Evolutionary conservation across 2,113 vertebrate species (phyloP).

Genomic region (Paratilapia polleni): DNA sequence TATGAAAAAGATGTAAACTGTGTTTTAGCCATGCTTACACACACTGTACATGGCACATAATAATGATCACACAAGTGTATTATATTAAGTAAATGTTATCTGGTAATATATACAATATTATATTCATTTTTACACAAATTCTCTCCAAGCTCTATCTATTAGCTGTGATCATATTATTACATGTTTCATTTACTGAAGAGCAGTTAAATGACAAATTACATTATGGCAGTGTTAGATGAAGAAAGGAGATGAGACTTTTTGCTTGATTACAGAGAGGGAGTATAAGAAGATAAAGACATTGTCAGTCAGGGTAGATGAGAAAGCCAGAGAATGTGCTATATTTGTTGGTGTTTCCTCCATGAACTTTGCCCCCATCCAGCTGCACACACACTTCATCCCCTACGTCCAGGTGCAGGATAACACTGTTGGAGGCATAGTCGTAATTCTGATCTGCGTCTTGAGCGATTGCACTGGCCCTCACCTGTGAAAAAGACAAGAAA

Average conservation of each 20-base stretch:
- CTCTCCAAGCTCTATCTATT: conserved; percentile 43
- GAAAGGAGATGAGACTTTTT: conserved; percentile 39
- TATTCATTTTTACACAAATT: conserved; percentile 54
- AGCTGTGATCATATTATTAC: conserved; percentile 42
- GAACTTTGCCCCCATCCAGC: conserved; percentile 92
- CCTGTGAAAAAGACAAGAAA: conserved; percentile 68
- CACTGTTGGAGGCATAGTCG: conserved; percentile 92
- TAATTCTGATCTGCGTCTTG: conserved; percentile 89
- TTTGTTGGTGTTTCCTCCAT: conserved; percentile 94
- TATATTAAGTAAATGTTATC: conserved; percentile 52
- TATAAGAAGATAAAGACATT: conserved; percentile 11
- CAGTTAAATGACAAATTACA: conserved; percentile 33
- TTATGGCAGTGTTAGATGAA: conserved; percentile 38
- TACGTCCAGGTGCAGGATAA: conserved; percentile 91
- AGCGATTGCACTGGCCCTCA: conserved; percentile 88
- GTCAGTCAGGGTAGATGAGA: conserved; percentile 90
- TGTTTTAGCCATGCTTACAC: conserved; percentile 49
- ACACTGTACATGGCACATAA: conserved; percentile 57
- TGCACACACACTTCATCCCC: conserved; percentile 93
- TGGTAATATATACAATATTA: conserved; percentile 59
- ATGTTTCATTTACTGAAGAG: conserved; percentile 11
- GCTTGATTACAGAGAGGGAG: conserved; percentile 38
- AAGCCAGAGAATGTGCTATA: conserved; percentile 96
- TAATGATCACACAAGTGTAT: conserved; percentile 40
- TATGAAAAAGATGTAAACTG: conserved; percentile 29